Base-by-base conservation (phyloP, 2,113 vertebrate species). In the Cyprinodon variegatus region DNA sequence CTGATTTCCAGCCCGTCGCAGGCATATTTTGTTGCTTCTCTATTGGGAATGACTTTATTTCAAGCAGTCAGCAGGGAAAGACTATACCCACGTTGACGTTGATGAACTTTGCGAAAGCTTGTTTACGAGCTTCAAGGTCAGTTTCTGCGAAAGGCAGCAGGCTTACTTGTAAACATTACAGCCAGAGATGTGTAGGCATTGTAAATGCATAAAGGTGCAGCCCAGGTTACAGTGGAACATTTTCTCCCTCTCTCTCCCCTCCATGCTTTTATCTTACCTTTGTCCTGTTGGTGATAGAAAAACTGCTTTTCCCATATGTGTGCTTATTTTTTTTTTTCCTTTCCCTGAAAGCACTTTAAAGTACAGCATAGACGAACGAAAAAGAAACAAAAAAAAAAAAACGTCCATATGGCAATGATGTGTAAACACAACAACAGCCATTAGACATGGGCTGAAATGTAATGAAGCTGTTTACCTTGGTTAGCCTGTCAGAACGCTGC, bases 91-190 rank as follows among this genome's bases (percentile, higher is more conserved):
- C 66, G 85, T 83, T 88, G 87, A 88, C 70, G 78, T 83, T 93
- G 84, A 89, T 93, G 91, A 92, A 93, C 93, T 92, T 90, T 93
- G 88, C 74, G 72, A 84, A 80, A 74, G 79, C 13, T 86, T 94
- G 91, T 92, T 94, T 93, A 89, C 90, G 40, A 82, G 88, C 86
- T 89, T 87, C 92, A 93, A 94, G 93, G 93, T 93, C 90, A 80
- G 69, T 88, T 94, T 94, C 91, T 88, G 79, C 88, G 93, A 93
- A 94, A 76, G 78, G 82, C 73, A 60, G 86, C 78, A 41, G 76
- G 81, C 82, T 88, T 91, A 83, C 86, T 91, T 86, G 90, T 91
- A 85, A 93, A 94, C 90, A 93, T 89, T 93, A 93, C 86, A 86
- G 80, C 72, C 88, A 70, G 81, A 85, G 85, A 90, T 85, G 81